A percentile compares a stretch with the other conserved stretches of the same genome.
Evolutionary conservation across 2,888 invertebrate genomes (phyloP).

Genomic region (Erebia ligea): DNA sequence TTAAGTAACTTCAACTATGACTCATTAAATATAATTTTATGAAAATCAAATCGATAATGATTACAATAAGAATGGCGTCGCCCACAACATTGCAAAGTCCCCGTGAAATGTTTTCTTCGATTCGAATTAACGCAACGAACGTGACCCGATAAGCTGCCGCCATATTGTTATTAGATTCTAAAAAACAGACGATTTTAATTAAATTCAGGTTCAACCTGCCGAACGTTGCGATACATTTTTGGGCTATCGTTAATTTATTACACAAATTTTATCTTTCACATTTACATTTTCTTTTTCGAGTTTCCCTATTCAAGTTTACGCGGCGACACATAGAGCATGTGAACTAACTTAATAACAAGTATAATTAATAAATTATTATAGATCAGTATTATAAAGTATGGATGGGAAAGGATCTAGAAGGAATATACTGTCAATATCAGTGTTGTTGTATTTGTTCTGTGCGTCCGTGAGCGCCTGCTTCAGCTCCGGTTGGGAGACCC

Average conservation of each 20-base stretch:
- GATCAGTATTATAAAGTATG: constrained; percentile 19
- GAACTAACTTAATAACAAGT: neutral
- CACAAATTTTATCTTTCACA: constrained; percentile 22
- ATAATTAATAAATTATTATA: neutral
- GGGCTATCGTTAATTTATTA: constrained; percentile 16
- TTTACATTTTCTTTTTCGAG: constrained; percentile 15
- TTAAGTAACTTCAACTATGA: neutral
- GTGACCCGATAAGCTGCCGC: constrained; percentile 62
- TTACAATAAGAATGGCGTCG: constrained; percentile 30
- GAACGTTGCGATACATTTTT: constrained; percentile 18
- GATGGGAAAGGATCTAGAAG: constrained; percentile 44
- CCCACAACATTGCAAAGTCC: constrained; percentile 30
- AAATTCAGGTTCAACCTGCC: constrained; percentile 28
- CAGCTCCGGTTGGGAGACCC: constrained; percentile 63
- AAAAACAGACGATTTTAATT: constrained; percentile 12
- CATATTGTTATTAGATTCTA: constrained; percentile 23
- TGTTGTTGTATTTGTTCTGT: constrained; percentile 49
- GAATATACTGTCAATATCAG: constrained; percentile 48
- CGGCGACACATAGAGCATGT: constrained; percentile 14
- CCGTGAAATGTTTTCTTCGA: constrained; percentile 25
- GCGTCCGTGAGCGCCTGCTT: constrained; percentile 56
- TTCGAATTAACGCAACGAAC: constrained; percentile 46
- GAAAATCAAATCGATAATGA: constrained; percentile 15
- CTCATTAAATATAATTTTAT: constrained; percentile 12
- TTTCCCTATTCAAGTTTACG: neutral